A percentile compares a stretch with the other conserved stretches of the same genome.
phyloP scores from a whole-genome alignment of 2,113 vertebrate genomes.

The Limnothrissa miodon region DNA sequence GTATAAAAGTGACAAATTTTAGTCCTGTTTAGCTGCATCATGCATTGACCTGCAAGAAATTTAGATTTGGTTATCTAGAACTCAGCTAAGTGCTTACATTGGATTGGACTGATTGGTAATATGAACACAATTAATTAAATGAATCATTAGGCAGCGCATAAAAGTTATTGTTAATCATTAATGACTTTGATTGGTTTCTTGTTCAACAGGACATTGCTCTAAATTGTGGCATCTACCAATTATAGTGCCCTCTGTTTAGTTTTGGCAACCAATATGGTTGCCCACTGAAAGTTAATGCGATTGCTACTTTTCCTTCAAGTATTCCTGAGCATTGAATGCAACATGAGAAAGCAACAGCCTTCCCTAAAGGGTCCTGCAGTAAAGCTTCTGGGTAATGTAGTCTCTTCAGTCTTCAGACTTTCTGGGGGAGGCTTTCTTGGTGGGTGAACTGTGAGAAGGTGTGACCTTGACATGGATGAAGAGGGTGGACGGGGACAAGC shows the following conservation, averaged over 20 bases:
- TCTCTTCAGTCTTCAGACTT: background rate
- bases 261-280: background rate
- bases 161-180: background rate
- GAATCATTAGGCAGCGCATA: background rate
- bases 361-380: background rate
- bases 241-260: background rate
- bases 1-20: constrained; percentile 13
- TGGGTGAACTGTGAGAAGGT: constrained; percentile 47
- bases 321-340: background rate
- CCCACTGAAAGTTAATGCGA: background rate
- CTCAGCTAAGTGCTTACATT: background rate
- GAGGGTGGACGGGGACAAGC: constrained; percentile 82
- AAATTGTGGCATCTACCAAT: background rate
- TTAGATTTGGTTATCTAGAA: background rate
- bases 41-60: background rate
- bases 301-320: background rate
- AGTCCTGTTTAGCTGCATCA: constrained; percentile 14
- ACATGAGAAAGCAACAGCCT: background rate
- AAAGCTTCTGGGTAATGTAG: background rate
- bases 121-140: background rate
- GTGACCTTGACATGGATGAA: constrained; percentile 79
- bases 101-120: background rate
- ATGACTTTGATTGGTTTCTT: background rate
- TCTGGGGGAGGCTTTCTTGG: constrained; percentile 29
- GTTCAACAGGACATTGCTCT: background rate